Evolutionary conservation across 2,113 vertebrate species (phyloP), one percentile per base, ranked within the genome.

Genomic region (Cairina moschata): DNA sequence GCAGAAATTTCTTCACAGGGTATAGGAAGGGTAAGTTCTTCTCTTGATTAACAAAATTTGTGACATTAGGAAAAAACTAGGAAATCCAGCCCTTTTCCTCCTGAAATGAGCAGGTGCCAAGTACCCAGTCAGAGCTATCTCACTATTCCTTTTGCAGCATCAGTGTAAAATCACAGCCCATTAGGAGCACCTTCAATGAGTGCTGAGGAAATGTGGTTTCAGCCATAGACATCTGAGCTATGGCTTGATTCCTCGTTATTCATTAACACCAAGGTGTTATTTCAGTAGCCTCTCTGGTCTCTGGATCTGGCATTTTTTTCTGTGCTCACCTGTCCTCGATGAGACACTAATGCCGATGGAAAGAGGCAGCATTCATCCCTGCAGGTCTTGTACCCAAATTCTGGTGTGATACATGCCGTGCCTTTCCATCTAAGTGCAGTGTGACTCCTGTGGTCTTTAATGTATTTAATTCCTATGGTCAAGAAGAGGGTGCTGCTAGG

Each of bases 31-130:
- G 22, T 9, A 8, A 13, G 48, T 66, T 18, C 48, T 63, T 74
- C 7, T 22, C 71, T 83, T 60, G 13, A 67, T 74, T 56, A 83
- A 71, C 22, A 68, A 52, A 87, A 88, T 74, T 68, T 65, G 23
- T 42, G 56, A n/a, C 46, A 80, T 91, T 42, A 86, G 14, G 14
- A 55, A 13, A 88, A 55, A 95, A 86, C 46, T 1, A 84, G 34
- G 29, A 75, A 31, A 80, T 72, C 48, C 59, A 77, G 6, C 6
- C 54, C 11, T 90, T 88, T 90, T 77, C 59, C 46, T 88, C 73
- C 54, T 60, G 48, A 79, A 81, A 75, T 26, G 29, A 78, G 29
- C 32, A 44, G 48, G 22, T 91, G 68, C 46, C 85, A 96, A 67
- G 36, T 48, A 83, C 21, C 42, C 72, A 78, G 62, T 28, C 60